These are phyloP conservation scores for Brevipalpus yothersi DNA, from an alignment of 1,140 invertebrate genomes.

Conservation along the genomic window DNA sequence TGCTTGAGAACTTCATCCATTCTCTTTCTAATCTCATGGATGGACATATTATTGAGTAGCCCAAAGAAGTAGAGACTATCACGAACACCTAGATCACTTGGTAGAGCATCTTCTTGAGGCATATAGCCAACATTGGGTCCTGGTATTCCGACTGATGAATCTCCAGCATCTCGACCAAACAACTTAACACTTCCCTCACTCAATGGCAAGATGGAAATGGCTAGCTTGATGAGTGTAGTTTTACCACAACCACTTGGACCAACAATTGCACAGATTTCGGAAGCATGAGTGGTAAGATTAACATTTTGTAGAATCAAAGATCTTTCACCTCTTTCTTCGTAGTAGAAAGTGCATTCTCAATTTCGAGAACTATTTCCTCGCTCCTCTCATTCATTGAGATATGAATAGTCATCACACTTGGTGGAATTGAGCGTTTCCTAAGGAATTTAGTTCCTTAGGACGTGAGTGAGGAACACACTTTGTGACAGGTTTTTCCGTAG, in stretches of 20 bases:
- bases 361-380: too few species aligned
- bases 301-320: not conserved
- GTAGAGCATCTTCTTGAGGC: slow-evolving; percentile 47
- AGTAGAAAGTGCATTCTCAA: too few species aligned
- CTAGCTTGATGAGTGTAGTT: slow-evolving; percentile 21
- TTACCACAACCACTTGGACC: slow-evolving; percentile 26
- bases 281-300: too few species aligned
- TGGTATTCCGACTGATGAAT: slow-evolving; percentile 14
- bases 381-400: too few species aligned
- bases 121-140: slow-evolving; percentile 12
- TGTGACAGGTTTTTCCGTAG: too few species aligned
- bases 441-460: too few species aligned
- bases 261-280: not conserved
- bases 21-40: slow-evolving; percentile 25
- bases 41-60: slow-evolving; percentile 63
- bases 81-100: slow-evolving; percentile 72
- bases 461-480: too few species aligned
- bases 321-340: not conserved
- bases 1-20: slow-evolving; percentile 67
- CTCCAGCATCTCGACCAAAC: slow-evolving; percentile 14
- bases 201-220: slow-evolving; percentile 18
- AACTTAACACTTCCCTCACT: slow-evolving; percentile 17
- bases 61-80: slow-evolving; percentile 90
- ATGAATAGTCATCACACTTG: too few species aligned
- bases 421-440: too few species aligned